Percentiles rank a stretch among this genome's conserved stretches.
phyloP scores from a whole-genome alignment of 2,113 vertebrate genomes.

The Verasper variegatus region DNA sequence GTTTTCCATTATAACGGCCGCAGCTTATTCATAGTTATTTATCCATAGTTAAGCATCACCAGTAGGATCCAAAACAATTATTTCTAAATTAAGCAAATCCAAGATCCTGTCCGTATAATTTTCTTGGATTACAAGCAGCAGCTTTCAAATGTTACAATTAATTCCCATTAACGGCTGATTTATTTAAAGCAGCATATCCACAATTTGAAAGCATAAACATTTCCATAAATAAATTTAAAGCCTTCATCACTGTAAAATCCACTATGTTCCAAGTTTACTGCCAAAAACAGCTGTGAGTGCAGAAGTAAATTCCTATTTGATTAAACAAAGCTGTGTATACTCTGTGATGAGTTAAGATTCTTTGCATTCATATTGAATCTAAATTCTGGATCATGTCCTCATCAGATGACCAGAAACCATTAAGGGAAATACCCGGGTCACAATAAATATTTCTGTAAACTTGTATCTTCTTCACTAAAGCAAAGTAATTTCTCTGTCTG shows the following conservation, averaged over 20 bases:
- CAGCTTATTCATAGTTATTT: neutral
- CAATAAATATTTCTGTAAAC: neutral
- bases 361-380: conserved; percentile 14
- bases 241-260: conserved; percentile 1
- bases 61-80: conserved; percentile 16
- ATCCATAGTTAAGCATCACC: neutral
- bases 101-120: conserved; percentile 16
- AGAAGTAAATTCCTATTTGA: neutral
- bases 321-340: conserved; percentile 15
- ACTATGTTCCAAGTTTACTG: neutral
- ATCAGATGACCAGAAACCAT: too few relatives aligned
- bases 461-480: neutral
- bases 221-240: conserved; percentile 23
- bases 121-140: neutral
- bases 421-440: too few relatives aligned
- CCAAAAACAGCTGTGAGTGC: neutral
- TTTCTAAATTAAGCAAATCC: conserved; percentile 32
- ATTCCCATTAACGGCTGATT: conserved; percentile 19
- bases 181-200: conserved; percentile 11
- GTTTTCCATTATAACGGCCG: conserved; percentile 9
- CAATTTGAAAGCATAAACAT: conserved; percentile 8
- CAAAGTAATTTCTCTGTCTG: neutral
- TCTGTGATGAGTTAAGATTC: conserved; percentile 9
- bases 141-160: conserved; percentile 27
- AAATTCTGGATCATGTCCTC: conserved; percentile 2